Evolutionary conservation across 2,888 invertebrate species (phyloP).

Genomic region (Aleiodes testaceus): DNA sequence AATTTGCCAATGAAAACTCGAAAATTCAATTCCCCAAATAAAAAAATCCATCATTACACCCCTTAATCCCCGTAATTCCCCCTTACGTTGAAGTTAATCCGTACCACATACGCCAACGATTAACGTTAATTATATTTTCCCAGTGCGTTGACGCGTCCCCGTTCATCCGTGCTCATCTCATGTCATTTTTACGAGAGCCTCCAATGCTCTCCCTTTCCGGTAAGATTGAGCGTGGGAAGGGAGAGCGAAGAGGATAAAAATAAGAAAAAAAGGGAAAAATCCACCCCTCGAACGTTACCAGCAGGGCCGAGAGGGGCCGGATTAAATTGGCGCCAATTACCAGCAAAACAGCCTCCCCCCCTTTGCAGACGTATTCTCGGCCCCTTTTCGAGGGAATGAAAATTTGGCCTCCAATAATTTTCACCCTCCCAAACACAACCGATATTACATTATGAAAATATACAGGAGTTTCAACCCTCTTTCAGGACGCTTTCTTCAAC

Average conservation of each 20-base stretch:
- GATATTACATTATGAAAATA: conserved; percentile 68
- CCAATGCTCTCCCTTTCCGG: conserved; percentile 39
- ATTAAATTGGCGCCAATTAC: conserved; percentile 81
- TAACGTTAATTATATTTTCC: conserved; percentile 73
- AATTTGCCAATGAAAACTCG: conserved; percentile 47
- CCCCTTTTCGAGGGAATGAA: conserved; percentile 22
- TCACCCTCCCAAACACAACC: conserved; percentile 42
- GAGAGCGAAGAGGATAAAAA: conserved; percentile 47
- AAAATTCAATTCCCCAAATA: conserved; percentile 49
- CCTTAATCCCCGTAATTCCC: conserved; percentile 34
- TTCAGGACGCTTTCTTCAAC: no score
- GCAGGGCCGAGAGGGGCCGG: conserved; percentile 75
- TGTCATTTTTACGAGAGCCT: no score
- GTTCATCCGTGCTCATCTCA: no score
- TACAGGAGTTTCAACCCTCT: conserved; percentile 47
- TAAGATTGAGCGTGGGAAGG: conserved; percentile 55
- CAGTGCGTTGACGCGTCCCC: conserved; percentile 52
- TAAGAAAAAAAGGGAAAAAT: conserved; percentile 45
- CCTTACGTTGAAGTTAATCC: conserved; percentile 59
- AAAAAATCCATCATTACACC: conserved; percentile 37
- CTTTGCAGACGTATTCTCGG: conserved; percentile 8
- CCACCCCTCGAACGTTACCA: conserved; percentile 63
- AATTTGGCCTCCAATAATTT: conserved; percentile 30
- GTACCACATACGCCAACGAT: conserved; percentile 71
- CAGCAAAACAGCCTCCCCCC: conserved; percentile 75